Evolutionary conservation across 2,113 vertebrate species (phyloP).

Genomic region (Acrocephalus kingi): DNA sequence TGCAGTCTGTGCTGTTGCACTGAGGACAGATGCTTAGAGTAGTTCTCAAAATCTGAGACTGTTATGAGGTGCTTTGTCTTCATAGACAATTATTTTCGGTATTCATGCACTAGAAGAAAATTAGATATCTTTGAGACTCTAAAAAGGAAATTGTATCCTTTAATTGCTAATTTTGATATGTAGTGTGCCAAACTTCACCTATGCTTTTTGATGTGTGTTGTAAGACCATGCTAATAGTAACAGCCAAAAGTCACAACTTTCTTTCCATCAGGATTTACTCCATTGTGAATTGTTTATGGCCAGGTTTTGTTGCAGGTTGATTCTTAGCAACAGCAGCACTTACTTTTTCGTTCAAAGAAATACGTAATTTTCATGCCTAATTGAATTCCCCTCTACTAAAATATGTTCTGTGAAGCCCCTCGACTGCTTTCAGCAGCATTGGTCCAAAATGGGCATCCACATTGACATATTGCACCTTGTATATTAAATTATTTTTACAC

Average conservation of each 20-base stretch:
- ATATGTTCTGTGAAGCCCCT: not conserved
- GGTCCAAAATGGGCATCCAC: not conserved
- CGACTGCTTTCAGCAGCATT: not conserved
- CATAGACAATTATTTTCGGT: constrained; percentile 2
- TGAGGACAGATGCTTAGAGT: not conserved
- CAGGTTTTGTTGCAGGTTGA: not conserved
- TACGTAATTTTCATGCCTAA: not conserved
- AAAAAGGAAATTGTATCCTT: constrained; percentile 5
- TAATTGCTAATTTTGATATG: constrained; percentile 3
- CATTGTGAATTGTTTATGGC: not conserved
- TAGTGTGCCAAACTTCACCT: not conserved
- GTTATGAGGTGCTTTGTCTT: not conserved
- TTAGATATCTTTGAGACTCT: not conserved
- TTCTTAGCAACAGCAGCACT: not conserved
- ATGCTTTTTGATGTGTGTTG: not conserved
- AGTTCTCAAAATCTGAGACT: not conserved
- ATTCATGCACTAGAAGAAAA: not conserved
- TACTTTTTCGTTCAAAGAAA: not conserved
- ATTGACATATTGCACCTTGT: not conserved
- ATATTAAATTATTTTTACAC: not conserved
- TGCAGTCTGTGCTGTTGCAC: not conserved
- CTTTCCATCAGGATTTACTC: not conserved
- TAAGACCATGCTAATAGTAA: not conserved
- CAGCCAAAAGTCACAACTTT: not conserved
- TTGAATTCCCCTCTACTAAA: not conserved